These are phyloP conservation scores for Sebastes flavidus DNA, from an alignment of 2,797 vertebrate species.

Conservation along the genomic window DNA sequence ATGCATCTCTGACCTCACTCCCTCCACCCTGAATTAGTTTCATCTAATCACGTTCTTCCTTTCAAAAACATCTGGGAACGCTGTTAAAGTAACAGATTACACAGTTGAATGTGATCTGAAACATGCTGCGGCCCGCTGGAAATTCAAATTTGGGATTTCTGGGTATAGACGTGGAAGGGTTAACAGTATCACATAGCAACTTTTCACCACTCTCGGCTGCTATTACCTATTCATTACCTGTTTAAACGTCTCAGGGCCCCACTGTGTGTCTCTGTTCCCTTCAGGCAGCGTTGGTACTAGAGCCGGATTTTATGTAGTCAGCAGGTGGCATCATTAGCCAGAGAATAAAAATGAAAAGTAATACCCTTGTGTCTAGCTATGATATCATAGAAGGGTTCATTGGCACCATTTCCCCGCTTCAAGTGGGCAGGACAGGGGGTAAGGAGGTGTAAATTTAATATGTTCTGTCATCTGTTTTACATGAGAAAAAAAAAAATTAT, in stretches of 20 bases:
- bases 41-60: slow-evolving; percentile 48
- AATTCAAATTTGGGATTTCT: slow-evolving; percentile 53
- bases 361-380: slow-evolving; percentile 76
- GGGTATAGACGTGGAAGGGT: slow-evolving; percentile 46
- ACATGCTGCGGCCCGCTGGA: slow-evolving; percentile 41
- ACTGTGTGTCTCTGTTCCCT: slow-evolving; percentile 60
- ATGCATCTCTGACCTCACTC: slow-evolving; percentile 39
- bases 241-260: slow-evolving; percentile 62
- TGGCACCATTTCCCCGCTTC: slow-evolving; percentile 59
- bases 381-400: slow-evolving; percentile 77
- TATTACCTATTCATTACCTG: slow-evolving; percentile 67
- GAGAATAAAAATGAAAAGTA: slow-evolving; percentile 84
- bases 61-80: slow-evolving; percentile 60
- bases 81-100: slow-evolving; percentile 52
- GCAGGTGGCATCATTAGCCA: slow-evolving; percentile 90
- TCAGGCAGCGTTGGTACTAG: slow-evolving; percentile 61
- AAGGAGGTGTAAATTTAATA: slow-evolving; percentile 81
- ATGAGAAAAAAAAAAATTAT: slow-evolving; percentile 35
- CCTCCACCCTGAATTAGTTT: slow-evolving; percentile 24
- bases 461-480: slow-evolving; percentile 71
- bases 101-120: slow-evolving; percentile 48
- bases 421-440: slow-evolving; percentile 61
- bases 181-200: slow-evolving; percentile 67
- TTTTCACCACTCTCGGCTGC: slow-evolving; percentile 56
- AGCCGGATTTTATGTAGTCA: slow-evolving; percentile 85